Evolutionary conservation across 2,113 vertebrate species (phyloP).

Genomic region (Nymphicus hollandicus): DNA sequence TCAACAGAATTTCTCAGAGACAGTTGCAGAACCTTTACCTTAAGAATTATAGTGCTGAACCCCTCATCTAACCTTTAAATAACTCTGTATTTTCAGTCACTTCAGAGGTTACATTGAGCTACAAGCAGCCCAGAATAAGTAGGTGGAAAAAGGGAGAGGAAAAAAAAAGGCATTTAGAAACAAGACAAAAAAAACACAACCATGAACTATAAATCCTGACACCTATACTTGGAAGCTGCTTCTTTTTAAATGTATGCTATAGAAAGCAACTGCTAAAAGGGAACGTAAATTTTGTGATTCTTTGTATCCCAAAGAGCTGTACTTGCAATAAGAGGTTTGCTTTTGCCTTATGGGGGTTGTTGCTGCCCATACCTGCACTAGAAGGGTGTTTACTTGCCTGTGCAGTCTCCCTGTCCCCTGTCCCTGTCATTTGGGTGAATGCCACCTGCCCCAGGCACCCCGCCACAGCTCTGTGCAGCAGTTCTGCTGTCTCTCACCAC

Average conservation of each 20-base stretch:
- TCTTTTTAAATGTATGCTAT: not conserved
- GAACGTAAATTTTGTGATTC: not conserved
- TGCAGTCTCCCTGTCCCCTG: rapidly evolving
- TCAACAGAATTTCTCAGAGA: not conserved
- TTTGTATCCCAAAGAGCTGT: not conserved
- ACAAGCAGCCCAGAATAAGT: not conserved
- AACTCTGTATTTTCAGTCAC: not conserved
- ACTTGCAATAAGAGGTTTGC: not conserved
- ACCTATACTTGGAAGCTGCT: not conserved
- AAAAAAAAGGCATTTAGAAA: not conserved
- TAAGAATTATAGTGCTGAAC: not conserved
- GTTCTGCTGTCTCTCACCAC: not conserved
- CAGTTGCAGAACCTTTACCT: not conserved
- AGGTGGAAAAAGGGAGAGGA: not conserved
- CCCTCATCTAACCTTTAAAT: not conserved
- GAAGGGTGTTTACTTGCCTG: not conserved
- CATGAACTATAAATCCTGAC: not conserved
- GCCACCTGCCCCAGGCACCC: rapidly evolving
- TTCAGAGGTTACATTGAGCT: not conserved
- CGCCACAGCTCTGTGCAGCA: rapidly evolving
- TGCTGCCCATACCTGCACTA: rapidly evolving
- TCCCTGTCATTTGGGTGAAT: rapidly evolving
- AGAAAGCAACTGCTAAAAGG: not conserved
- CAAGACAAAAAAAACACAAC: not conserved
- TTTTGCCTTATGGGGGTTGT: rapidly evolving